A percentile compares a stretch with the other conserved stretches of the same genome.
Conservation (phyloP, 1,140 invertebrate species). For the Oryctes rhinoceros region DNA sequence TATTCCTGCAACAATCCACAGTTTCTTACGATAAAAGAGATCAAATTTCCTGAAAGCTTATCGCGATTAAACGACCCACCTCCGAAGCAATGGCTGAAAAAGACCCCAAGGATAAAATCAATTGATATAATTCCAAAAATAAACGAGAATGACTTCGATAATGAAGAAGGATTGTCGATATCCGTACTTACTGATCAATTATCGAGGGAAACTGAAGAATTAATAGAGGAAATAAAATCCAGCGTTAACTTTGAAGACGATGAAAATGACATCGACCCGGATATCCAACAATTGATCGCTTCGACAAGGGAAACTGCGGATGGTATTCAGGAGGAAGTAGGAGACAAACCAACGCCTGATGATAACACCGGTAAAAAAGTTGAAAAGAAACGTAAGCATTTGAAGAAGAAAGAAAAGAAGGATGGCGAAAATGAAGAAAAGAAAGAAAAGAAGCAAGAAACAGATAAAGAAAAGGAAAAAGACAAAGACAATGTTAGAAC, state of each 20-base stretch:
- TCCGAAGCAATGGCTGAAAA: slow-evolving; percentile 48
- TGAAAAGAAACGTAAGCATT: background rate
- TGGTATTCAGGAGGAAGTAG: slow-evolving; percentile 36
- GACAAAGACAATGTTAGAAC: slow-evolving; percentile 36
- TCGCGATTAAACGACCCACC: slow-evolving; percentile 47
- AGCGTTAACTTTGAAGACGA: slow-evolving; percentile 9
- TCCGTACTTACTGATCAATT: slow-evolving; percentile 22
- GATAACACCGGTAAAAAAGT: background rate
- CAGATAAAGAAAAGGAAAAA: slow-evolving; percentile 40
- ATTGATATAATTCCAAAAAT: background rate
- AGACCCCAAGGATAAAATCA: slow-evolving; percentile 48
- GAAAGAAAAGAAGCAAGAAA: slow-evolving; percentile 38
- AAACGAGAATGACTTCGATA: background rate
- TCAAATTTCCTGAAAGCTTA: slow-evolving; percentile 38
- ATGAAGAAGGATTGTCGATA: slow-evolving; percentile 14
- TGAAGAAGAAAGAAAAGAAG: slow-evolving; percentile 3
- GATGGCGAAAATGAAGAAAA: slow-evolving; percentile 40
- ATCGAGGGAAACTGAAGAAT: slow-evolving; percentile 23
- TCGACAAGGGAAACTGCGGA: slow-evolving; percentile 9
- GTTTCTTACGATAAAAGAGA: slow-evolving; percentile 35
- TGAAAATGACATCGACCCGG: slow-evolving; percentile 34
- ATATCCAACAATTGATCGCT: slow-evolving; percentile 39
- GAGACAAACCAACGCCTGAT: background rate
- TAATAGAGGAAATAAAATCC: slow-evolving; percentile 26
- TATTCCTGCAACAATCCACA: slow-evolving; percentile 8